Evolutionary conservation across 2,113 vertebrate genomes (phyloP).

Genomic region (Hypanus sabinus): DNA sequence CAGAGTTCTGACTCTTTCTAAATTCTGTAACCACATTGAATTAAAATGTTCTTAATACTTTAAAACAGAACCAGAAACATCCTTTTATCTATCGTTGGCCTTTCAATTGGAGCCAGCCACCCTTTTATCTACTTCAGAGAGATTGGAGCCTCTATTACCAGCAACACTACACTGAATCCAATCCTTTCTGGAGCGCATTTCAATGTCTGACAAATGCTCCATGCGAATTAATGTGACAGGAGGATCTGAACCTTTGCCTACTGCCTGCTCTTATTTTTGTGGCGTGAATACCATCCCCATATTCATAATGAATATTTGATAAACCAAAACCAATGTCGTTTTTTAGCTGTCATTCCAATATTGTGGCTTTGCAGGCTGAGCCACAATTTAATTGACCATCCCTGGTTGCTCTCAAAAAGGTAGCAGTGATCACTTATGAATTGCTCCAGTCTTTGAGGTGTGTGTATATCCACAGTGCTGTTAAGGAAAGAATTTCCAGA

Average conservation of each 20-base stretch:
- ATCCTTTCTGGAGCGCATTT: background rate
- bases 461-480: too few species aligned
- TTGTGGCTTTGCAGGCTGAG: too few species aligned
- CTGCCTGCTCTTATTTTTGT: background rate
- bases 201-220: background rate
- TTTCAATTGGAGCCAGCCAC: background rate
- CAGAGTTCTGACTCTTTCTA: background rate
- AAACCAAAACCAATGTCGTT: background rate
- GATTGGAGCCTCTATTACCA: background rate
- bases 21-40: background rate
- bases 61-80: background rate
- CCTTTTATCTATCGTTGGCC: background rate
- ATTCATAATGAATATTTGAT: background rate
- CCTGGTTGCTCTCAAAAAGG: too few species aligned
- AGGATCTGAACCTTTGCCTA: background rate
- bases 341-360: too few species aligned
- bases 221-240: constrained; percentile 2
- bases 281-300: background rate
- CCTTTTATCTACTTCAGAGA: constrained; percentile 12
- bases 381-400: too few species aligned
- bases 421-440: too few species aligned
- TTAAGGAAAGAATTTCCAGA: too few species aligned
- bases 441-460: too few species aligned
- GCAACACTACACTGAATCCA: background rate
- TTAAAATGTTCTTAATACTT: background rate